Conservation (phyloP, 2,113 vertebrate species). For the Gasterosteus aculeatus region DNA sequence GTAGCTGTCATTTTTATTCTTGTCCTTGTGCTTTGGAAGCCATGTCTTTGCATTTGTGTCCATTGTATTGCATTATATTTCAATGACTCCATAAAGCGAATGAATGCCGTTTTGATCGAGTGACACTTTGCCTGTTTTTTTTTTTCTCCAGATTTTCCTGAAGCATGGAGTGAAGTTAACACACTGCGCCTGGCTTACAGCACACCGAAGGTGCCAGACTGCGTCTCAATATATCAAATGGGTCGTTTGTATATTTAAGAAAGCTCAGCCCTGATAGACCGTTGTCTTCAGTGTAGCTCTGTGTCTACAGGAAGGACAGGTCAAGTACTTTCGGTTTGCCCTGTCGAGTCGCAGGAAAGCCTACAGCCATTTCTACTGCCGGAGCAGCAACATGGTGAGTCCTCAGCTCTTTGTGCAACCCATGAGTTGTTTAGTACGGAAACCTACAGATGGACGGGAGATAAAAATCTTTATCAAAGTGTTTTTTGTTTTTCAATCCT, state of each 20-base stretch:
- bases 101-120: background rate
- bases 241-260: background rate
- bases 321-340: slow-evolving; percentile 90
- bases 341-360: slow-evolving; percentile 89
- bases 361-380: slow-evolving; percentile 91
- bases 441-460: background rate
- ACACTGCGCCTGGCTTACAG: slow-evolving; percentile 87
- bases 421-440: background rate
- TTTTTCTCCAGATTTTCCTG: slow-evolving; percentile 78
- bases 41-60: too few species aligned
- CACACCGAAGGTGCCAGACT: slow-evolving; percentile 84
- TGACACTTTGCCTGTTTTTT: background rate
- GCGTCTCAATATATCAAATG: background rate
- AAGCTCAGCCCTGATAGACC: background rate
- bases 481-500: too few species aligned
- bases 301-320: slow-evolving; percentile 83
- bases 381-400: slow-evolving; percentile 92
- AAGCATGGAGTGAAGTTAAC: slow-evolving; percentile 89
- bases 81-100: background rate
- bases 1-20: background rate
- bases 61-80: background rate
- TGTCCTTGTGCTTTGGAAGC: background rate
- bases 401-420: background rate
- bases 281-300: background rate
- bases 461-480: too few species aligned